Conservation (phyloP, 2,888 invertebrate species). For the Stegophylla sp. region DNA sequence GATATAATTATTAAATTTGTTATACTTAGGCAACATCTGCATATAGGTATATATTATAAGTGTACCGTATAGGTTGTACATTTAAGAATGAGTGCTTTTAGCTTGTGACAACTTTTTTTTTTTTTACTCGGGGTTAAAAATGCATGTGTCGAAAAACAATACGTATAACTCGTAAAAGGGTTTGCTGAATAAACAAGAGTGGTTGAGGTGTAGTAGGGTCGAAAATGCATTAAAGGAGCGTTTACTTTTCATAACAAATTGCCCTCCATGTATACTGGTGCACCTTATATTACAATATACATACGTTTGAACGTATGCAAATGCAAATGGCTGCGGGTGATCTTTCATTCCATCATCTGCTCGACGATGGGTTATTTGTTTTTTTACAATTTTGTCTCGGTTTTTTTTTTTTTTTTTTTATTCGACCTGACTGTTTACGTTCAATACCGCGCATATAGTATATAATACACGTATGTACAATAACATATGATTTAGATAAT, state of each 20-base stretch:
- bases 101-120: constrained; percentile 46
- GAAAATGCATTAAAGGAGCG: constrained; percentile 56
- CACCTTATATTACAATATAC: constrained; percentile 47
- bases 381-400: constrained; percentile 29
- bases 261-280: constrained; percentile 40
- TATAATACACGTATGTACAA: background rate
- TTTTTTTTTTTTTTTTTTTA: constrained; percentile 36
- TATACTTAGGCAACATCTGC: no score
- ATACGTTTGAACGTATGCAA: constrained; percentile 51
- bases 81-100: constrained; percentile 45
- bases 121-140: constrained; percentile 19
- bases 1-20: background rate
- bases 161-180: constrained; percentile 53
- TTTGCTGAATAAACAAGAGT: constrained; percentile 53
- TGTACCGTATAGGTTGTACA: background rate
- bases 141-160: constrained; percentile 48
- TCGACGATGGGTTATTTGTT: constrained; percentile 50
- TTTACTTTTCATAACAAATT: constrained; percentile 59
- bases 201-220: constrained; percentile 50
- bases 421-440: constrained; percentile 38
- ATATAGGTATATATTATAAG: background rate
- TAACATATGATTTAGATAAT: background rate
- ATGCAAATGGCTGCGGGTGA: constrained; percentile 52
- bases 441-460: constrained; percentile 30
- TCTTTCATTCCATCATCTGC: constrained; percentile 46